Percentiles rank a stretch among this genome's conserved stretches.
These are phyloP conservation scores for Xenopus tropicalis DNA, from an alignment of 2,113 vertebrate species.

Conservation along the genomic window UCB_Xtro_10.0 CM004452.2:47535501-47536000, in stretches of 20 bases:
- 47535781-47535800: background rate
- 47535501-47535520: too few relatives aligned
- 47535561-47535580: background rate
- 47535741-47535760: background rate
- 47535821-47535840: constrained; percentile 1
- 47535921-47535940: background rate
- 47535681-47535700: background rate
- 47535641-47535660: background rate
- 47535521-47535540: too few relatives aligned
- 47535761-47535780: background rate
- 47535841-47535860: background rate
- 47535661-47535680: background rate
- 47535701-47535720: background rate
- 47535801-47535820: background rate
- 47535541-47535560: too few relatives aligned
- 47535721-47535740: constrained; percentile 5
- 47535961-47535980: too few relatives aligned
- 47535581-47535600: too few relatives aligned
- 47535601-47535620: background rate
- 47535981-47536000: too few relatives aligned
- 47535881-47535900: background rate
- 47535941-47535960: too few relatives aligned
- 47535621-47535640: background rate
- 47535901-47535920: background rate
- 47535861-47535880: background rate